These are phyloP conservation scores for Frankliniella fusca DNA, from an alignment of 2,888 invertebrate species.

Conservation along the genomic window DNA sequence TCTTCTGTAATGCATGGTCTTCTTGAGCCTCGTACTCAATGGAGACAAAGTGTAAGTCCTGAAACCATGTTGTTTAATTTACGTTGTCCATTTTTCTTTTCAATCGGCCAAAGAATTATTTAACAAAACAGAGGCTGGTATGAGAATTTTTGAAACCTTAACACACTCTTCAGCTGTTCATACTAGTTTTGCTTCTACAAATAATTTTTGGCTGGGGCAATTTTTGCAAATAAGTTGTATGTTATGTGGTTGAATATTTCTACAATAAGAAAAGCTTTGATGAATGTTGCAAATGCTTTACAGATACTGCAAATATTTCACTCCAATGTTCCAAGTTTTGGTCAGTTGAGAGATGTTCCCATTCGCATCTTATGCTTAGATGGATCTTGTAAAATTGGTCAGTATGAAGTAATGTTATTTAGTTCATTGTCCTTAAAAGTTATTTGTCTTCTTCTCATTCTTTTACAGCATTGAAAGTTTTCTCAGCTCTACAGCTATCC, in stretches of 20 bases:
- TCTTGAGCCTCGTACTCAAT: neutral
- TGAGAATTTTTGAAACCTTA: neutral
- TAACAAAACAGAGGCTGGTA: no score
- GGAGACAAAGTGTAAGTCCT: neutral
- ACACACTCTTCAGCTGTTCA: neutral
- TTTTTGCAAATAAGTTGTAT: no score
- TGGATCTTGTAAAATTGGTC: slow-evolving; percentile 5
- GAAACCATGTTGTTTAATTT: no score
- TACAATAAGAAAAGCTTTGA: neutral
- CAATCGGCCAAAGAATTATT: no score
- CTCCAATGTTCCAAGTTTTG: neutral
- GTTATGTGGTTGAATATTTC: no score
- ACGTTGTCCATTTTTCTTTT: no score
- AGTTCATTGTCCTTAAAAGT: neutral
- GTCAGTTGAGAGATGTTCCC: neutral
- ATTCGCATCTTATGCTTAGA: neutral
- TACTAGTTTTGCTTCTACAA: neutral
- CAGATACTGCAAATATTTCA: neutral
- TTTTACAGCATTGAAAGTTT: neutral
- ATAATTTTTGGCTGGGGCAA: no score
- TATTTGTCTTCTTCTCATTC: neutral
- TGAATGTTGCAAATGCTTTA: neutral
- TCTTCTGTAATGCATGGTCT: neutral
- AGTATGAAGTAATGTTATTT: neutral
- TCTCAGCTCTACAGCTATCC: neutral